phyloP scores from a whole-genome alignment of 2,797 vertebrate species.

The Bothrops alternatus region DNA sequence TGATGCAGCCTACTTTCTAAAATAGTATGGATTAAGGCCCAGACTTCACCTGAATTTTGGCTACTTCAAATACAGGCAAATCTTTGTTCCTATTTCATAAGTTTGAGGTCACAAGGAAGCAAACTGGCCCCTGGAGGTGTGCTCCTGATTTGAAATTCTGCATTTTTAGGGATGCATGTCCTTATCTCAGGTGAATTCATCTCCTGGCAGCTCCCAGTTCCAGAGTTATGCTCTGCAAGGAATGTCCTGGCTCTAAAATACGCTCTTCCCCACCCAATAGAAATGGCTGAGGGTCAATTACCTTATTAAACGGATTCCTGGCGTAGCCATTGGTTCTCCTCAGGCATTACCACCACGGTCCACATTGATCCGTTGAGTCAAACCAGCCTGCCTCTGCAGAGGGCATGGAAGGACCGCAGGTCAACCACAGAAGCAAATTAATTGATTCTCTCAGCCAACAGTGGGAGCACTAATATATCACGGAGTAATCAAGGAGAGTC shows the following conservation, averaged over 20 bases:
- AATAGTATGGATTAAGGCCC: not conserved
- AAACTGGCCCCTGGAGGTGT: too few species aligned
- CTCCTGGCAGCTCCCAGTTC: not conserved
- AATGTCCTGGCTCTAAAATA: constrained; percentile 23
- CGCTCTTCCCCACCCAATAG: constrained; percentile 22
- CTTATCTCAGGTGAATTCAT: not conserved
- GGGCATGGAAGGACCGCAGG: not conserved
- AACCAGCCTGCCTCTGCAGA: not conserved
- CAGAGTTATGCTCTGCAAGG: not conserved
- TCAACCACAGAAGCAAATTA: constrained; percentile 54
- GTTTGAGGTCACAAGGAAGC: not conserved
- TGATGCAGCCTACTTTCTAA: not conserved
- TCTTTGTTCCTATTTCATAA: not conserved
- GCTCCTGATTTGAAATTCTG: not conserved
- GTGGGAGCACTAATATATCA: constrained; percentile 58
- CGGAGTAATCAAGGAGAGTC: constrained; percentile 49
- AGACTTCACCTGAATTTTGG: not conserved
- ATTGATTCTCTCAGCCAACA: constrained; percentile 50
- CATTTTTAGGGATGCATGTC: not conserved
- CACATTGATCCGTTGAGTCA: constrained; percentile 37
- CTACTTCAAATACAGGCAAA: not conserved
- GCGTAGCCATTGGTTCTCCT: constrained; percentile 28
- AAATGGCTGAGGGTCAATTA: constrained; percentile 31
- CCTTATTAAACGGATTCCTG: constrained; percentile 56
- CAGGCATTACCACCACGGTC: not conserved